These are phyloP conservation scores for Sminthurinus signatus DNA, from an alignment of 1,140 invertebrate species.

Conservation along the genomic window DNA sequence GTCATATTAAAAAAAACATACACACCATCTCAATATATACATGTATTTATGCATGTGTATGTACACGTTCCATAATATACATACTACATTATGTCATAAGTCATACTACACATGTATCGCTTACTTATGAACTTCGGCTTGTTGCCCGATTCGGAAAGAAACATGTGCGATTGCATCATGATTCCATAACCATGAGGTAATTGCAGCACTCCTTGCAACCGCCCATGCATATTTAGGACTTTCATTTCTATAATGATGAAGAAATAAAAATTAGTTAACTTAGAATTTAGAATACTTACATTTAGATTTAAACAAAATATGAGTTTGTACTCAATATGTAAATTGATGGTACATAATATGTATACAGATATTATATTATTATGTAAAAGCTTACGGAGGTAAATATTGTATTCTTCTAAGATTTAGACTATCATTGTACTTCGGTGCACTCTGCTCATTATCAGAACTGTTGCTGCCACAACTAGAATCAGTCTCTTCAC, in stretches of 20 bases:
- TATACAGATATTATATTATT: no score
- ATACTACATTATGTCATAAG: no score
- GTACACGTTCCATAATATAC: no score
- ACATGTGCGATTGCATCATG: conserved; percentile 17
- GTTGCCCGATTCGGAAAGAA: conserved; percentile 7
- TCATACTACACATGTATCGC: no score
- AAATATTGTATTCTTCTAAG: not conserved
- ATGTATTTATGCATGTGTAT: no score
- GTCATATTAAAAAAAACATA: no score
- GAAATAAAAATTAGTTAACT: no score
- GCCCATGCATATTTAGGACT: conserved; percentile 1
- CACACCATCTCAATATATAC: no score
- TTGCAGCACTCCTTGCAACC: not conserved
- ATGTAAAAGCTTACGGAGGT: no score
- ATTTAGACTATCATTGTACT: not conserved
- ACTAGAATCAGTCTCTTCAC: conserved; percentile 13
- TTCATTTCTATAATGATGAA: not conserved
- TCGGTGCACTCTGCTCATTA: not conserved
- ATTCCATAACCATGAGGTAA: conserved; percentile 14
- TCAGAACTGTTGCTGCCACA: conserved; percentile 6
- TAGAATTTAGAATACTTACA: no score
- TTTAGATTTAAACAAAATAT: not conserved
- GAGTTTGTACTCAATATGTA: not conserved
- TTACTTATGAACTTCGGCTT: conserved; percentile 5
- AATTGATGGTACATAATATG: not conserved